Percentiles rank a stretch among this genome's conserved stretches.
phyloP scores from a whole-genome alignment of 2,113 vertebrate genomes.

The Myrmecophaga tridactyla region DNA sequence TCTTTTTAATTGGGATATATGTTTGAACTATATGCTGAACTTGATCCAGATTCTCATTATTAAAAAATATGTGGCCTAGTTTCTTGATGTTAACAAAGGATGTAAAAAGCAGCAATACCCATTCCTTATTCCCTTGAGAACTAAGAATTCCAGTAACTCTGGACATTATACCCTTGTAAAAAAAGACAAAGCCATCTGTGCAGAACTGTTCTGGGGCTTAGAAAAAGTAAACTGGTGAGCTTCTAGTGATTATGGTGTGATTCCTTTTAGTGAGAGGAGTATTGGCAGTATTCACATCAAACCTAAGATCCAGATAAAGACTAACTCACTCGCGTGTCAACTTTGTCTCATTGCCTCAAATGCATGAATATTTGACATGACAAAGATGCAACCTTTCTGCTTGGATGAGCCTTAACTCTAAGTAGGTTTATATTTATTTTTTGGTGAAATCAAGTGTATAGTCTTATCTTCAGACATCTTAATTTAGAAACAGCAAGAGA shows the following conservation, averaged over 20 bases:
- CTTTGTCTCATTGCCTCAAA: neutral
- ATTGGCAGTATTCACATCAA: neutral
- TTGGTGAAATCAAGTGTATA: neutral
- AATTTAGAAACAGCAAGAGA: neutral
- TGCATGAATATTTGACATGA: neutral
- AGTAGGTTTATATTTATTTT: neutral
- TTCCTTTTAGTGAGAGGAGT: neutral
- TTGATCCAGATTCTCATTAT: conserved; percentile 89
- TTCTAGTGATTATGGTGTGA: neutral
- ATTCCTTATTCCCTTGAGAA: neutral
- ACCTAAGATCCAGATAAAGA: neutral
- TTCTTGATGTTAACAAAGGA: conserved; percentile 78
- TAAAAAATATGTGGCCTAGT: conserved; percentile 85
- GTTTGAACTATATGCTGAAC: conserved; percentile 83
- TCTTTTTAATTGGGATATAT: conserved; percentile 86
- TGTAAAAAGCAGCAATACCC: conserved; percentile 9
- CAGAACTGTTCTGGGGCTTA: neutral
- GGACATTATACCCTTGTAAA: conserved; percentile 30
- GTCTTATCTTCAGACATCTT: neutral
- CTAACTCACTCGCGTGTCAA: neutral
- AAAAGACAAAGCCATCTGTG: neutral
- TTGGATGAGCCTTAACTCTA: neutral
- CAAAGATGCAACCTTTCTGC: neutral
- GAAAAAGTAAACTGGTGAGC: neutral
- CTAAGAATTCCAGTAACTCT: conserved; percentile 47